phyloP scores from a whole-genome alignment of 2,797 vertebrate species.

The Acanthurus lineatus region DNA sequence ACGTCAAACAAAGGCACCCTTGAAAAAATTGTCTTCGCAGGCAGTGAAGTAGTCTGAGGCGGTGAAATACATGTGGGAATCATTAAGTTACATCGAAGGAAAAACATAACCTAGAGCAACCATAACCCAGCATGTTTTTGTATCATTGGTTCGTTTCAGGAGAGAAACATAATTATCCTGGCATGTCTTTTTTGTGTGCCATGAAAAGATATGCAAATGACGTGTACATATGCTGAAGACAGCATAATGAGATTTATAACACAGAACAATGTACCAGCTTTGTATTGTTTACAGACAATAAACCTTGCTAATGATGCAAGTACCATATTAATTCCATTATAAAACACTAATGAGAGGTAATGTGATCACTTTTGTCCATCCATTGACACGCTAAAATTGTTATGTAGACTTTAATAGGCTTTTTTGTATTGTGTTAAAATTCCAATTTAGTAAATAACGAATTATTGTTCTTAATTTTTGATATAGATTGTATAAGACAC shows the following conservation, averaged over 20 bases:
- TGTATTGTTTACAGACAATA: slow-evolving; percentile 22
- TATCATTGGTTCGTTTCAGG: slow-evolving; percentile 1
- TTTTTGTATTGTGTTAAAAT: slow-evolving; percentile 24
- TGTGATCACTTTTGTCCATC: slow-evolving; percentile 10
- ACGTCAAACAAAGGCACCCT: slow-evolving; percentile 51
- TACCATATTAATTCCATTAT: slow-evolving; percentile 21
- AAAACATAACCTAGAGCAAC: not conserved
- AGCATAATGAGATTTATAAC: slow-evolving; percentile 32
- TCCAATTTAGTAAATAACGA: slow-evolving; percentile 9
- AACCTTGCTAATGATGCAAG: slow-evolving; percentile 13
- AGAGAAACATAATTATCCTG: slow-evolving; percentile 6
- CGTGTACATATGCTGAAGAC: slow-evolving; percentile 14
- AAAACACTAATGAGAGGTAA: slow-evolving; percentile 38
- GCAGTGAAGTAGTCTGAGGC: slow-evolving; percentile 16
- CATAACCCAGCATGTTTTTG: slow-evolving; percentile 4
- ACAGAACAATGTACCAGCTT: slow-evolving; percentile 13
- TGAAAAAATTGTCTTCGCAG: slow-evolving; percentile 41
- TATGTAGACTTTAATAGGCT: slow-evolving; percentile 1
- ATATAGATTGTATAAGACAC: slow-evolving; percentile 15
- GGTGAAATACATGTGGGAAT: slow-evolving; percentile 29
- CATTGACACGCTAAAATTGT: slow-evolving; percentile 15
- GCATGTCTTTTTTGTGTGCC: slow-evolving; percentile 8
- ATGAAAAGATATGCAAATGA: slow-evolving; percentile 17
- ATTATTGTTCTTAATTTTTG: slow-evolving; percentile 3
- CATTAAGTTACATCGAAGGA: not conserved